These are phyloP conservation scores for Villa cingulata DNA, from an alignment of 2,888 invertebrate genomes.

Conservation along the genomic window DNA sequence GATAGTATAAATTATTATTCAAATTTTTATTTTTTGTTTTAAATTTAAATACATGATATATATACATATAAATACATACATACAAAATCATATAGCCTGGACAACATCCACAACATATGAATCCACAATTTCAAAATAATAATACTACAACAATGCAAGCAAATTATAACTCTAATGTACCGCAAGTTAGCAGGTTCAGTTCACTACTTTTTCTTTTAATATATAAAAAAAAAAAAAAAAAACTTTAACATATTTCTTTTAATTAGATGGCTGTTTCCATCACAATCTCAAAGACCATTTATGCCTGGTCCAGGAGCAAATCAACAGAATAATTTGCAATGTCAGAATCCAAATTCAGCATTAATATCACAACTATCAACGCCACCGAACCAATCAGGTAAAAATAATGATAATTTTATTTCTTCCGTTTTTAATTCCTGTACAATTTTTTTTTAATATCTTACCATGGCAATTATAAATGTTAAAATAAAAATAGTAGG, in stretches of 20 bases:
- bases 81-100: slow-evolving; percentile 18
- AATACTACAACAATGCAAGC: slow-evolving; percentile 28
- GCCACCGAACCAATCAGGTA: slow-evolving; percentile 35
- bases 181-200: slow-evolving; percentile 19
- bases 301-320: slow-evolving; percentile 7
- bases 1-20: too few relatives aligned
- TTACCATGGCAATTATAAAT: slow-evolving; percentile 3
- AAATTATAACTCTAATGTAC: slow-evolving; percentile 26
- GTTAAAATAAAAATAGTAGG: background rate
- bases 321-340: slow-evolving; percentile 10
- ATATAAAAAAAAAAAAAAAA: too few relatives aligned
- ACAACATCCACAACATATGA: slow-evolving; percentile 24
- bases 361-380: slow-evolving; percentile 49
- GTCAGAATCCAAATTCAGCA: slow-evolving; percentile 39
- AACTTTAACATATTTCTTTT: too few relatives aligned
- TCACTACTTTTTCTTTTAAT: too few relatives aligned
- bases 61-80: too few relatives aligned
- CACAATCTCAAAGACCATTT: slow-evolving; percentile 17
- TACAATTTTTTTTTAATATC: background rate
- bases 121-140: slow-evolving; percentile 29
- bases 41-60: too few relatives aligned
- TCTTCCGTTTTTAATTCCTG: background rate
- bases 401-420: too few relatives aligned
- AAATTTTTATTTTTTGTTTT: too few relatives aligned
- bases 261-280: slow-evolving; percentile 4